These are phyloP conservation scores for Phaedon cochleariae DNA, from an alignment of 2,888 invertebrate species.

Conservation along the genomic window DNA sequence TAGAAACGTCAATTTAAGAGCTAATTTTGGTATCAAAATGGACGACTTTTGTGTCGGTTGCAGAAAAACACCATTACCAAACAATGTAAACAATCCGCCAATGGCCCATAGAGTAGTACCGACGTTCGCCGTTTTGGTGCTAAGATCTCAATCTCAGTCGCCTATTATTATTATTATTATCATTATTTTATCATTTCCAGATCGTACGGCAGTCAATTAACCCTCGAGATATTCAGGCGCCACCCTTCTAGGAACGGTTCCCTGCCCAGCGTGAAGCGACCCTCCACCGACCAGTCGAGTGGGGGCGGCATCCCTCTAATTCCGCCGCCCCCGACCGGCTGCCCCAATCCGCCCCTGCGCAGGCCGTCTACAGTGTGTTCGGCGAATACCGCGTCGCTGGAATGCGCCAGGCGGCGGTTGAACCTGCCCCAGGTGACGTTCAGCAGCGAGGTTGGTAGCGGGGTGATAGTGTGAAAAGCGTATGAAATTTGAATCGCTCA, in stretches of 20 bases:
- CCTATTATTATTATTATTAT: too few relatives aligned
- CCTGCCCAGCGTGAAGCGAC: conserved; percentile 51
- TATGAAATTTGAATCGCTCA: conserved; percentile 2
- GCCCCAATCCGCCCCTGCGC: conserved; percentile 50
- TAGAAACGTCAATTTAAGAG: too few relatives aligned
- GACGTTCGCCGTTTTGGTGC: too few relatives aligned
- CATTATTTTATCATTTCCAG: too few relatives aligned
- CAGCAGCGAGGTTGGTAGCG: conserved; percentile 91
- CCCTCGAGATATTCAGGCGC: conserved; percentile 76
- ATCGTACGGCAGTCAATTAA: conserved; percentile 75
- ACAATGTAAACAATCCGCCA: too few relatives aligned
- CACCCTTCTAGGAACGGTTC: conserved; percentile 63
- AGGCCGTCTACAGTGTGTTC: conserved; percentile 78
- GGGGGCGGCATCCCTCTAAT: too few relatives aligned
- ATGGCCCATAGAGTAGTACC: too few relatives aligned
- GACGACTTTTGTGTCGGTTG: too few relatives aligned
- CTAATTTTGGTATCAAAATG: too few relatives aligned
- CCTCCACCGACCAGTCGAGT: conserved; percentile 54
- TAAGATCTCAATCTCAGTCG: too few relatives aligned
- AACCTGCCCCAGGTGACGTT: conserved; percentile 85
- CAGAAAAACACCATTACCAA: too few relatives aligned
- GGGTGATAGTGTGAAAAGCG: conserved; percentile 75
- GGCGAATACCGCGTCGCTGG: conserved; percentile 66
- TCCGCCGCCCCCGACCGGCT: too few relatives aligned
- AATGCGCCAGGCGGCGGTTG: conserved; percentile 69